Conservation (phyloP, 2,113 vertebrate species). For the Meriones unguiculatus region DNA sequence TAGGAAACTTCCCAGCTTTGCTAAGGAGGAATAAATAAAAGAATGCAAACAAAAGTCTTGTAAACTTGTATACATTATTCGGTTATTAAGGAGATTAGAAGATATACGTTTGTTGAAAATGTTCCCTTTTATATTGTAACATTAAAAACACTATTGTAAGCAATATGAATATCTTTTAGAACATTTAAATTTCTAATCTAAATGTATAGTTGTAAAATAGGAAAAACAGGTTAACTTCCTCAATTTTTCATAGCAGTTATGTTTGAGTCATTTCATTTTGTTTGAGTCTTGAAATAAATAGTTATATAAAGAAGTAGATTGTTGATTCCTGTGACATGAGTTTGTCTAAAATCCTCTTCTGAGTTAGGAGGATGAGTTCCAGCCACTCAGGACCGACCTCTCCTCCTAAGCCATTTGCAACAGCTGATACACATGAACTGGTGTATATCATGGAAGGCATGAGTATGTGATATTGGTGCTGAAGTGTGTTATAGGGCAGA, state of each 20-base stretch:
- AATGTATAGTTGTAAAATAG: not conserved
- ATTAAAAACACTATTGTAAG: not conserved
- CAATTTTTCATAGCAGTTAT: not conserved
- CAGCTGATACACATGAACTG: not conserved
- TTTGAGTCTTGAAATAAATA: slow-evolving; percentile 41
- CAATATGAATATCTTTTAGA: not conserved
- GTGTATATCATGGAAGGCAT: no score
- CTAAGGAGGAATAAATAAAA: slow-evolving; percentile 41
- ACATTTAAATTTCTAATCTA: not conserved
- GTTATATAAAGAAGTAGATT: not conserved
- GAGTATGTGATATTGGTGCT: not conserved
- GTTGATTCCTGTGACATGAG: not conserved
- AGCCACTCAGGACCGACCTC: not conserved
- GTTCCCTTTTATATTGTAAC: not conserved
- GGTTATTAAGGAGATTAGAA: not conserved
- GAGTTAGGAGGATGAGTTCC: not conserved
- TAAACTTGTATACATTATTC: not conserved
- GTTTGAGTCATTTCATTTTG: not conserved
- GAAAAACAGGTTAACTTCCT: not conserved
- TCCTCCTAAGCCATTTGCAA: not conserved
- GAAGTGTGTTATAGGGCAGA: not conserved
- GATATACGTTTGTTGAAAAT: not conserved
- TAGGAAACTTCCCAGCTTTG: not conserved
- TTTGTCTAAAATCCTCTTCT: not conserved
- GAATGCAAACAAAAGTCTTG: not conserved